phyloP scores from a whole-genome alignment of 2,113 vertebrate species.

The Lepisosteus osseus region DNA sequence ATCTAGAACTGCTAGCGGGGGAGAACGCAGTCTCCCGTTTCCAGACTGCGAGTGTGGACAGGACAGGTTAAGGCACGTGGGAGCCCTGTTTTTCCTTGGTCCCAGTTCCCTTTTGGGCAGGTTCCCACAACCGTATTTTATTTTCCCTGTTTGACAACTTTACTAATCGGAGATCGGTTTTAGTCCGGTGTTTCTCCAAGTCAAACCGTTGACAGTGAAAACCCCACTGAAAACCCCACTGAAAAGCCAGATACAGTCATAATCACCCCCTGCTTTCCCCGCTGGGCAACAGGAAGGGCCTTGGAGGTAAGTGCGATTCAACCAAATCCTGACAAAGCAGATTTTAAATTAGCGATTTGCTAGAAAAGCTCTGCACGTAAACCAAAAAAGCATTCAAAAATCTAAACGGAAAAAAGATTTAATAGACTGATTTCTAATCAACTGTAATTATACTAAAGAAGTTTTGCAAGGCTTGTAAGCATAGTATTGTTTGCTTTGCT shows the following conservation, averaged over 20 bases:
- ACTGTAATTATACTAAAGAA: constrained; percentile 1
- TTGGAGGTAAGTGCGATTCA: too few relatives aligned
- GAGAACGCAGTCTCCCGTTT: neutral
- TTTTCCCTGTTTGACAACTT: neutral
- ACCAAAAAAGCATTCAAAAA: neutral
- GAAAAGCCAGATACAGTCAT: too few relatives aligned
- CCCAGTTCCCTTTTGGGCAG: constrained; percentile 2
- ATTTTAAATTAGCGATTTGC: too few relatives aligned
- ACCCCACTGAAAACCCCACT: too few relatives aligned
- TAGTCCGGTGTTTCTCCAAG: too few relatives aligned
- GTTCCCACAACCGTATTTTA: neutral
- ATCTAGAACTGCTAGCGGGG: neutral
- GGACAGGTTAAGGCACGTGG: neutral
- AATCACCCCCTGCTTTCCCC: too few relatives aligned
- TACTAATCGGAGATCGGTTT: too few relatives aligned
- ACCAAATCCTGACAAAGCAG: too few relatives aligned
- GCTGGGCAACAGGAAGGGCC: too few relatives aligned
- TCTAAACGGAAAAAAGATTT: neutral
- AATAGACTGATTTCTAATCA: neutral
- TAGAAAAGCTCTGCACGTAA: too few relatives aligned
- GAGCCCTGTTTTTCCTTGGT: neutral
- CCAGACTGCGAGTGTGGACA: too few relatives aligned
- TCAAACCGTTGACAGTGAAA: too few relatives aligned
- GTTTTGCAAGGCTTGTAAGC: neutral
- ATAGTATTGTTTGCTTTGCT: neutral